Evolutionary conservation across 2,113 vertebrate genomes (phyloP).

Genomic region (Varanus salvator): DNA sequence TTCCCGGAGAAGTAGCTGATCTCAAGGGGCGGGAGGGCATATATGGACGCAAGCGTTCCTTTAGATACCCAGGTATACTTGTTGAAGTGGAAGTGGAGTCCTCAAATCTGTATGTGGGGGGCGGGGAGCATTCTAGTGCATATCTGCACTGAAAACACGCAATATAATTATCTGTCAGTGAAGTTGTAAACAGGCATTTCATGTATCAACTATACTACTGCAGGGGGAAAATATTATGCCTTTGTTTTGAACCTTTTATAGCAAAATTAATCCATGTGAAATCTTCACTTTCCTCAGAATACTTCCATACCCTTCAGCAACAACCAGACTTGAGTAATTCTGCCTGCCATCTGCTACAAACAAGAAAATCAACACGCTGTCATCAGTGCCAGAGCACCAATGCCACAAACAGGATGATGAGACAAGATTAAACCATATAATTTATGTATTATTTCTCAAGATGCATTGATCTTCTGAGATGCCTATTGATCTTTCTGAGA

Average conservation of each 20-base stretch:
- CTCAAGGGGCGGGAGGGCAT: no score
- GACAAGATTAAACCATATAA: conserved; percentile 17
- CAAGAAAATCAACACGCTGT: conserved; percentile 2
- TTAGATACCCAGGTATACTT: no score
- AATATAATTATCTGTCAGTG: conserved; percentile 5
- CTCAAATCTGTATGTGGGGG: no score
- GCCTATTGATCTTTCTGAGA: conserved; percentile 33
- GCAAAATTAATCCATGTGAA: not conserved
- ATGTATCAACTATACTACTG: not conserved
- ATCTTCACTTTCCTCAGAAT: not conserved
- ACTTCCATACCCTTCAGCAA: not conserved
- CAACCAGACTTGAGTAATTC: not conserved
- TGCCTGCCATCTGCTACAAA: not conserved
- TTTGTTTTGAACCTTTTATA: not conserved
- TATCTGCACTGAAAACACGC: not conserved
- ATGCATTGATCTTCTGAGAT: conserved; percentile 40
- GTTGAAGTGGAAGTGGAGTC: no score
- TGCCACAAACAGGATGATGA: not conserved
- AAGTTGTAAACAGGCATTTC: conserved; percentile 5
- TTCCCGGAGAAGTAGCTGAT: no score
- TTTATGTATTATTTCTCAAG: conserved; percentile 46
- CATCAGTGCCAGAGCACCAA: conserved; percentile 25
- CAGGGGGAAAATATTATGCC: conserved; percentile 11
- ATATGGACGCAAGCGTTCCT: no score
- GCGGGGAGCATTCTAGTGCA: no score